phyloP scores from a whole-genome alignment of 2,797 vertebrate genomes.

The Gallinago stenura region DNA sequence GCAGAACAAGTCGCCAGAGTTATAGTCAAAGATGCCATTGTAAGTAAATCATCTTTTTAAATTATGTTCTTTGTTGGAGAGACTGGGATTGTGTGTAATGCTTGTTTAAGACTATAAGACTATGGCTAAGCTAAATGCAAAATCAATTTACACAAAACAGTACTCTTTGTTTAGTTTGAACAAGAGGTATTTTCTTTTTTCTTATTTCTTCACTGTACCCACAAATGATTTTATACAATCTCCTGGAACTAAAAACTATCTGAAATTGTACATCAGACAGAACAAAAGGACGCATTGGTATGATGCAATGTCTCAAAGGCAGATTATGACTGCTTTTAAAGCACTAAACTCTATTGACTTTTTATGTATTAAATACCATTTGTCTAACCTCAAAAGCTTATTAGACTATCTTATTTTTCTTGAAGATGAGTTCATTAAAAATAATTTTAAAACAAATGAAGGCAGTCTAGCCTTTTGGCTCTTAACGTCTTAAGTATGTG shows the following conservation, averaged over 20 bases:
- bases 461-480: not conserved
- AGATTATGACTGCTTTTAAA: not conserved
- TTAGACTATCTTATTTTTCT: not conserved
- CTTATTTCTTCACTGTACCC: not conserved
- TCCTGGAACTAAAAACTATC: not conserved
- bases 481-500: not conserved
- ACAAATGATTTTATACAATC: not conserved
- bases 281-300: not conserved
- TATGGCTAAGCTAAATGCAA: not conserved
- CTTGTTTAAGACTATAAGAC: not conserved
- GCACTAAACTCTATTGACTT: not conserved
- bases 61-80: not conserved
- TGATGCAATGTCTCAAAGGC: slow-evolving; percentile 15
- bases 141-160: not conserved
- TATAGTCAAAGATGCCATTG: slow-evolving; percentile 93
- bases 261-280: not conserved
- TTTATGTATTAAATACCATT: not conserved
- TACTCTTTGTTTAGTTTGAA: not conserved
- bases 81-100: not conserved
- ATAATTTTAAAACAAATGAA: not conserved
- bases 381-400: slow-evolving; percentile 17
- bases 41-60: slow-evolving; percentile 79
- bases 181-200: not conserved
- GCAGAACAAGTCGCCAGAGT: slow-evolving; percentile 96
- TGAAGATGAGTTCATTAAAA: not conserved